phyloP scores from a whole-genome alignment of 2,113 vertebrate species.

The Psephotus haematonotus region DNA sequence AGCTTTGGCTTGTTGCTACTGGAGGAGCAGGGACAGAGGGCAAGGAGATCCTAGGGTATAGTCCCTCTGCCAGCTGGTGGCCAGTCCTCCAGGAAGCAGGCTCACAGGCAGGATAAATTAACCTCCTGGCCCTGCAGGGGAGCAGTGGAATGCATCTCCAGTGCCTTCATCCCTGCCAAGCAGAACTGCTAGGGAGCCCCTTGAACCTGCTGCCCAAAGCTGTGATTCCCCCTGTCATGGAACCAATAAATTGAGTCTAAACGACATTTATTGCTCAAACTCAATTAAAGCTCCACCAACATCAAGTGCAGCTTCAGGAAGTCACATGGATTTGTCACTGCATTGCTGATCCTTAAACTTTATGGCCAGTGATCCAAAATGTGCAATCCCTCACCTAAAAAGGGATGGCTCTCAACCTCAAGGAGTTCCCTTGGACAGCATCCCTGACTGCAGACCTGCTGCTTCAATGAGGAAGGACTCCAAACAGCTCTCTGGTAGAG shows the following conservation, averaged over 20 bases:
- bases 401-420: not conserved
- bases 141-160: not conserved
- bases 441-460: not conserved
- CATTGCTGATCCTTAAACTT: not conserved
- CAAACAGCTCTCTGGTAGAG: not conserved
- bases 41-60: not conserved
- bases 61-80: not conserved
- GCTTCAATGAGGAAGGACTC: not conserved
- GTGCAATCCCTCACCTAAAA: not conserved
- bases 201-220: not conserved
- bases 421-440: not conserved
- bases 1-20: slow-evolving; percentile 73
- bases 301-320: not conserved
- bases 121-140: not conserved
- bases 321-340: not conserved
- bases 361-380: not conserved
- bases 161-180: not conserved
- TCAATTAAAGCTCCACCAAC: not conserved
- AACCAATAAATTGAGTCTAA: not conserved
- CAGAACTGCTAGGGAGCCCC: not conserved
- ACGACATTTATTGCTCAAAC: not conserved
- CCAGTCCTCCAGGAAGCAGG: not conserved
- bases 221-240: not conserved
- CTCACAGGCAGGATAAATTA: not conserved
- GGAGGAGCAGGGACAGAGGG: not conserved